These are phyloP conservation scores for Lepidochitona cinerea DNA, from an alignment of 2,888 invertebrate species.

Conservation along the genomic window DNA sequence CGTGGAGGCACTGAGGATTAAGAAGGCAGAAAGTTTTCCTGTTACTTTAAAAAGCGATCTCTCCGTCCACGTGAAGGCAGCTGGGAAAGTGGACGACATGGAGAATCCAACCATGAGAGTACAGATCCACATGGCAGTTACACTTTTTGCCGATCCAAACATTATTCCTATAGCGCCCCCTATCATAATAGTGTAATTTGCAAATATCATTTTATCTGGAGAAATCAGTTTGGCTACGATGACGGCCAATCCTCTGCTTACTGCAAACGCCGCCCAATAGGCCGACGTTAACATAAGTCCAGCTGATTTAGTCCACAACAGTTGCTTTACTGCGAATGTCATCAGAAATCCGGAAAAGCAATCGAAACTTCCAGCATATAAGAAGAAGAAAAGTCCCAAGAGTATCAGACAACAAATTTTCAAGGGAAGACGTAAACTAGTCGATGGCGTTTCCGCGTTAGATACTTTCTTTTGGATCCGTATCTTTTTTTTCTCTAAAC, in stretches of 20 bases:
- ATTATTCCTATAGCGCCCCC: conserved; percentile 38
- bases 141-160: conserved; percentile 33
- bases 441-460: too few relatives aligned
- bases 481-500: too few relatives aligned
- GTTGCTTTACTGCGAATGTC: conserved; percentile 63
- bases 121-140: conserved; percentile 61
- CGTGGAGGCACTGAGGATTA: conserved; percentile 66
- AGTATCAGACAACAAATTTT: conserved; percentile 38
- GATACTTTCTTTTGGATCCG: too few relatives aligned
- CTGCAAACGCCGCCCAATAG: conserved; percentile 70
- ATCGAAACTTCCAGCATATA: conserved; percentile 69
- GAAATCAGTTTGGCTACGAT: conserved; percentile 60
- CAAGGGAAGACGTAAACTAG: too few relatives aligned
- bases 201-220: conserved; percentile 63
- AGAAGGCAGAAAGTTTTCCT: conserved; percentile 67
- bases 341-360: conserved; percentile 66
- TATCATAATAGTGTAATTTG: conserved; percentile 33
- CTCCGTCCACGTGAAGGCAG: conserved; percentile 70
- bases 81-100: conserved; percentile 71
- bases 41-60: conserved; percentile 65
- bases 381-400: conserved; percentile 62
- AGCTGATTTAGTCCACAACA: conserved; percentile 53
- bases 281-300: conserved; percentile 65
- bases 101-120: conserved; percentile 66
- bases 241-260: conserved; percentile 65